Percentiles rank a stretch among this genome's conserved stretches.
Evolutionary conservation across 2,797 vertebrate genomes (phyloP).

Genomic region (Smutsia temminckii): DNA sequence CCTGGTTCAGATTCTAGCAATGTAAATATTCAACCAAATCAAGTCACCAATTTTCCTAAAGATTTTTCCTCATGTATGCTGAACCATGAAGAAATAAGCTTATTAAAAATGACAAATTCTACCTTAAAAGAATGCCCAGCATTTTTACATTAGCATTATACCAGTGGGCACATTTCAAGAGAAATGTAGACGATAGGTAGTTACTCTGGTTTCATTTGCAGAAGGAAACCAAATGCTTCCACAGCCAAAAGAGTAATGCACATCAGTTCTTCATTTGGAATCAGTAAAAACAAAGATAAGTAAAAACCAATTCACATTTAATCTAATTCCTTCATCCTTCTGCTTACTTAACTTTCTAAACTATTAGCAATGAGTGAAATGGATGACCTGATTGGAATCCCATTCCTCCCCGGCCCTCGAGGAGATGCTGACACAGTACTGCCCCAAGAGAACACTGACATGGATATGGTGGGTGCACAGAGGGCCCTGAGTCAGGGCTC

Average conservation of each 20-base stretch:
- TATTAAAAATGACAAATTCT: not conserved
- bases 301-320: not conserved
- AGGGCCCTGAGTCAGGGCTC: not conserved
- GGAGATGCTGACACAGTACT: not conserved
- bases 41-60: not conserved
- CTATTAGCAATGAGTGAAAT: not conserved
- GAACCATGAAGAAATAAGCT: not conserved
- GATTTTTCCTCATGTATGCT: not conserved
- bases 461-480: not conserved
- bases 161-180: not conserved
- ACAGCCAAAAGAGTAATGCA: not conserved
- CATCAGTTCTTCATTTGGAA: conserved; percentile 3
- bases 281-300: conserved; percentile 13
- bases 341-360: conserved; percentile 15
- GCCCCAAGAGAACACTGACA: not conserved
- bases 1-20: not conserved
- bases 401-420: not conserved
- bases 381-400: not conserved
- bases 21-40: conserved; percentile 22
- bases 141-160: not conserved
- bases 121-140: not conserved
- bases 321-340: not conserved
- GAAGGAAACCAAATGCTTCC: not conserved
- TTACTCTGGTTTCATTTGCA: not conserved
- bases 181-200: not conserved